A percentile compares a stretch with the other conserved stretches of the same genome.
phyloP scores from a whole-genome alignment of 2,888 invertebrate genomes.

The Brachynemurus nebulosus region DNA sequence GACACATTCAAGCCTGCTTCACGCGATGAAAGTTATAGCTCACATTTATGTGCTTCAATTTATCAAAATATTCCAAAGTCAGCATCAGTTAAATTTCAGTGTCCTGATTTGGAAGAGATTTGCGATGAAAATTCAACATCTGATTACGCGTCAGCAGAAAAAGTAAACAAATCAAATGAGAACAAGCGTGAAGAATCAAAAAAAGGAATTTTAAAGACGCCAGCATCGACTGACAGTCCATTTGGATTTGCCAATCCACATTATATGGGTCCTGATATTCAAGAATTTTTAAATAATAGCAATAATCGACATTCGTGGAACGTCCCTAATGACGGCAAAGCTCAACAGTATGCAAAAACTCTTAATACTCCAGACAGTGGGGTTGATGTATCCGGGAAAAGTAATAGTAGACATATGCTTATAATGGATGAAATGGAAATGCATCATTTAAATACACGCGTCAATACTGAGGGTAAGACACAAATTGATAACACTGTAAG shows the following conservation, averaged over 20 bases:
- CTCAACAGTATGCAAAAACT: conserved; percentile 29
- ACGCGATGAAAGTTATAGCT: conserved; percentile 39
- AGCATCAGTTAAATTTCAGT: conserved; percentile 42
- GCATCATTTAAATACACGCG: conserved; percentile 26
- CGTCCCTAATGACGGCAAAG: conserved; percentile 15
- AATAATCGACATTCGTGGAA: conserved; percentile 5
- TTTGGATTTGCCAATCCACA: conserved; percentile 65
- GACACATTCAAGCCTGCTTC: conserved; percentile 37
- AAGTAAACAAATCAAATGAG: conserved; percentile 41
- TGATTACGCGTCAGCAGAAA: conserved; percentile 63
- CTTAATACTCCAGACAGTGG: conserved; percentile 51
- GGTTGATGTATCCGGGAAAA: conserved; percentile 33
- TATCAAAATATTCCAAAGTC: conserved; percentile 42
- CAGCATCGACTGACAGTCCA: conserved; percentile 31
- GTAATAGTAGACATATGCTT: conserved; percentile 21
- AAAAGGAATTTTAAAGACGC: background rate
- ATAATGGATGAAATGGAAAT: conserved; percentile 31
- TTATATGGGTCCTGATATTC: conserved; percentile 53
- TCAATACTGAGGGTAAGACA: conserved; percentile 14
- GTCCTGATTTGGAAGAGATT: conserved; percentile 38
- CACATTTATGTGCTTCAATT: conserved; percentile 32
- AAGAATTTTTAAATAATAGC: conserved; percentile 22
- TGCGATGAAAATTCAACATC: conserved; percentile 49
- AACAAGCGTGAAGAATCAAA: conserved; percentile 31
- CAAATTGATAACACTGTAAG: conserved; percentile 8